Percentiles rank a stretch among this genome's conserved stretches.
Conservation (phyloP, 2,113 vertebrate species). For the Puffinus mauretanicus region DNA sequence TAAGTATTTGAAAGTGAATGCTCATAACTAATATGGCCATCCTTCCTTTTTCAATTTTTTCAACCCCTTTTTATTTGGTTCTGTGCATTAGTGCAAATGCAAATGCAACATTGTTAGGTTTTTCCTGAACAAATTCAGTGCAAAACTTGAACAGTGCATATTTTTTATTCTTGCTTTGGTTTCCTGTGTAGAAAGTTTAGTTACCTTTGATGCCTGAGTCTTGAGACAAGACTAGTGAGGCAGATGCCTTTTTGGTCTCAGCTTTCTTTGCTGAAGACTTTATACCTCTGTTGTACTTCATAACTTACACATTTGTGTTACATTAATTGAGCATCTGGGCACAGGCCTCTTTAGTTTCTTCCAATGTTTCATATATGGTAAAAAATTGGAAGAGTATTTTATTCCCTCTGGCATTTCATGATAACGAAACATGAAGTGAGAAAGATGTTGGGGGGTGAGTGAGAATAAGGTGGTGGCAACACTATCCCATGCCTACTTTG, state of each 20-base stretch:
- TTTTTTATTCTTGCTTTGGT: neutral
- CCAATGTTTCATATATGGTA: neutral
- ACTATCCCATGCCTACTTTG: rapidly evolving
- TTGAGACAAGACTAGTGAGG: neutral
- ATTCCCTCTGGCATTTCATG: neutral
- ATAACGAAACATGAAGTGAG: neutral
- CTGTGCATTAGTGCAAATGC: neutral
- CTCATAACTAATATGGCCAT: neutral
- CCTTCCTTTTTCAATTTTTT: neutral
- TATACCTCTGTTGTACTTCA: neutral
- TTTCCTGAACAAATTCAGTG: neutral
- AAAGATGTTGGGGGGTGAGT: neutral
- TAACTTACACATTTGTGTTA: neutral
- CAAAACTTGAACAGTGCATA: neutral
- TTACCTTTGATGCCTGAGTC: neutral
- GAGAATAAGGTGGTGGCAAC: neutral
- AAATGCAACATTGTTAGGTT: neutral
- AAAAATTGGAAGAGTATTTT: neutral
- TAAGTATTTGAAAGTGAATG: neutral
- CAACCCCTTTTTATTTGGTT: neutral
- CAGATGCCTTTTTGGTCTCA: neutral
- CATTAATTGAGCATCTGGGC: neutral
- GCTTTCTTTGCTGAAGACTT: neutral
- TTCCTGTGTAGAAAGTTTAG: neutral
- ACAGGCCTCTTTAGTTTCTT: neutral